Percentiles rank a stretch among this genome's conserved stretches.
phyloP scores from a whole-genome alignment of 2,797 vertebrate genomes.

The Basileuterus tristriatus region DNA sequence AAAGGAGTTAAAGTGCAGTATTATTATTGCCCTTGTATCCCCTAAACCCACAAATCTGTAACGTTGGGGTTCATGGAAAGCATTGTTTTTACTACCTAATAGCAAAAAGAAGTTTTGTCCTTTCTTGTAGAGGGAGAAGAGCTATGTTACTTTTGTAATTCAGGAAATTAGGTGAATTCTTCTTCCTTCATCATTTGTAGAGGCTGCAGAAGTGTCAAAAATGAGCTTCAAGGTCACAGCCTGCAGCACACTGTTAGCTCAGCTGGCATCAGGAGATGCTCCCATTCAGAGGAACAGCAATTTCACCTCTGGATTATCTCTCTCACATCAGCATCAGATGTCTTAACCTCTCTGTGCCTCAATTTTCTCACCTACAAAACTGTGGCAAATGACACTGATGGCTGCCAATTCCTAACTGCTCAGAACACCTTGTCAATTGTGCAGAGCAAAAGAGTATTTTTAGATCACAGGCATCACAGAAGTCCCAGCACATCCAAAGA shows the following conservation, averaged over 20 bases:
- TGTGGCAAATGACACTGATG: background rate
- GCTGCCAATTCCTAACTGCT: background rate
- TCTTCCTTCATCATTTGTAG: background rate
- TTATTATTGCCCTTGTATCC: background rate
- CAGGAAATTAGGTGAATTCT: background rate
- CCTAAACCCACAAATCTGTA: background rate
- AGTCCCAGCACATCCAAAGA: background rate
- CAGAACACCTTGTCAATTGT: background rate
- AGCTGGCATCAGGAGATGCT: background rate
- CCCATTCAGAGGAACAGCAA: background rate
- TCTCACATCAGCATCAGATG: background rate
- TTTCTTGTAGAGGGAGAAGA: background rate
- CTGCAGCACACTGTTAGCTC: background rate
- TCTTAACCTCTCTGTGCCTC: background rate
- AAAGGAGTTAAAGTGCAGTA: background rate
- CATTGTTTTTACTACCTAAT: background rate
- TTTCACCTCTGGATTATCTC: background rate
- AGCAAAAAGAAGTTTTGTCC: background rate
- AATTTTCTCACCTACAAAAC: background rate
- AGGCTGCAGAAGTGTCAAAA: background rate
- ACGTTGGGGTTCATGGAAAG: rapidly evolving
- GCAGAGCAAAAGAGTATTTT: background rate
- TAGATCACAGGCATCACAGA: background rate
- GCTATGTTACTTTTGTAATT: background rate
- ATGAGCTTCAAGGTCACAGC: background rate